Conservation (phyloP, 2,797 vertebrate genomes). For the Ambastaia sidthimunki region DNA sequence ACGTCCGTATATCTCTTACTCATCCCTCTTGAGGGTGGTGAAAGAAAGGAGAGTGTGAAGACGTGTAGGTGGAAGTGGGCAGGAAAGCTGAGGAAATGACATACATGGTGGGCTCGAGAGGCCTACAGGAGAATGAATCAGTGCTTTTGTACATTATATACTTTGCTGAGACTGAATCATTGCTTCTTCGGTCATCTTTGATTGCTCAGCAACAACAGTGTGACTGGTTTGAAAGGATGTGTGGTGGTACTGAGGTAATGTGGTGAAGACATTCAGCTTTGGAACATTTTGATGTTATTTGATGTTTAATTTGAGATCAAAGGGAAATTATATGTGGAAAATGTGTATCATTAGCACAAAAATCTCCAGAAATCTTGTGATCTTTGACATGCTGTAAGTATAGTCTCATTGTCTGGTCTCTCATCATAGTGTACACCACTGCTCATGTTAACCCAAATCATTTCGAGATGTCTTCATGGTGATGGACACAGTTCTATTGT, state of each 20-base stretch:
- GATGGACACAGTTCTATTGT: constrained; percentile 56
- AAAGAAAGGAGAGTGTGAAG: constrained; percentile 47
- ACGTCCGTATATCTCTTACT: constrained; percentile 48
- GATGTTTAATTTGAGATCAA: background rate
- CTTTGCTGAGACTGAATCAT: constrained; percentile 54
- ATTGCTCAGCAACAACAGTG: constrained; percentile 20
- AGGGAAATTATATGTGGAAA: background rate
- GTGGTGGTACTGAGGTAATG: background rate
- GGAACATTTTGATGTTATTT: background rate
- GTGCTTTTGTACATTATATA: constrained; percentile 17
- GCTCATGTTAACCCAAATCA: background rate
- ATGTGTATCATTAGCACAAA: background rate
- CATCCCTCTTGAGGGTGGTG: constrained; percentile 42
- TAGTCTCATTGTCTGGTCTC: background rate
- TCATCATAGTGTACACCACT: background rate
- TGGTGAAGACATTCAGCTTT: constrained; percentile 9
- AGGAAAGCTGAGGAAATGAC: constrained; percentile 26
- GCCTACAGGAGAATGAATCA: constrained; percentile 52
- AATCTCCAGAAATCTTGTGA: background rate
- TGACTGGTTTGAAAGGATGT: background rate
- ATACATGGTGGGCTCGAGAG: constrained; percentile 13
- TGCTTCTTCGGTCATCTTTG: constrained; percentile 20
- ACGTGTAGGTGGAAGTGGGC: constrained; percentile 41
- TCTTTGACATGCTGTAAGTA: background rate
- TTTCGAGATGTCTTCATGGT: constrained; percentile 52